Evolutionary conservation across 2,113 vertebrate genomes (phyloP).

Genomic region (Chrysochloris asiatica): DNA sequence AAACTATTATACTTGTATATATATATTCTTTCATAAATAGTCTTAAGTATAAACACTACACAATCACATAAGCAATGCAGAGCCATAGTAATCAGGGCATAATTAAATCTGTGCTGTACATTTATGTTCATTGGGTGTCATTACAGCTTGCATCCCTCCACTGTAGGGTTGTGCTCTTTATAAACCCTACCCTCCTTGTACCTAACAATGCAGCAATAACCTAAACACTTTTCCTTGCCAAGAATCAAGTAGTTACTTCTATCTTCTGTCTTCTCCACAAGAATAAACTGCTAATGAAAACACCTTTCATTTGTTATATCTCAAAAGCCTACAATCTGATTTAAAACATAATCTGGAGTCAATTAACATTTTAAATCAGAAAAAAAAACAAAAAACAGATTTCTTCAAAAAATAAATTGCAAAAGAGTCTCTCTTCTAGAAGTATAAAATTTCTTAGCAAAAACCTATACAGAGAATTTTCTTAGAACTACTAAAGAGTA

Average conservation of each 20-base stretch:
- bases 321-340: slow-evolving; percentile 8
- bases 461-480: background rate
- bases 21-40: background rate
- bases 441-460: background rate
- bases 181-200: background rate
- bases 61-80: background rate
- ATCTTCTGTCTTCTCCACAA: background rate
- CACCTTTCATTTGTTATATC: background rate
- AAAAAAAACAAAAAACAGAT: slow-evolving; percentile 48
- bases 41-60: background rate
- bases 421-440: slow-evolving; percentile 4
- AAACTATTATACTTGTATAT: background rate
- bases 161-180: background rate
- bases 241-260: background rate
- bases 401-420: slow-evolving; percentile 2
- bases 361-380: slow-evolving; percentile 37
- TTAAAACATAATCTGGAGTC: slow-evolving; percentile 49
- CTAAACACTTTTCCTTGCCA: background rate
- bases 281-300: slow-evolving; percentile 2
- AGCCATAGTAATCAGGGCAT: background rate
- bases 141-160: background rate
- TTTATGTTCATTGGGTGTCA: background rate
- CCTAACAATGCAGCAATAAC: background rate
- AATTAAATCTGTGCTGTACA: background rate
- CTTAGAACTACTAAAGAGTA: background rate